phyloP scores from a whole-genome alignment of 1,140 invertebrate genomes.

The Subanguina moxae region DNA sequence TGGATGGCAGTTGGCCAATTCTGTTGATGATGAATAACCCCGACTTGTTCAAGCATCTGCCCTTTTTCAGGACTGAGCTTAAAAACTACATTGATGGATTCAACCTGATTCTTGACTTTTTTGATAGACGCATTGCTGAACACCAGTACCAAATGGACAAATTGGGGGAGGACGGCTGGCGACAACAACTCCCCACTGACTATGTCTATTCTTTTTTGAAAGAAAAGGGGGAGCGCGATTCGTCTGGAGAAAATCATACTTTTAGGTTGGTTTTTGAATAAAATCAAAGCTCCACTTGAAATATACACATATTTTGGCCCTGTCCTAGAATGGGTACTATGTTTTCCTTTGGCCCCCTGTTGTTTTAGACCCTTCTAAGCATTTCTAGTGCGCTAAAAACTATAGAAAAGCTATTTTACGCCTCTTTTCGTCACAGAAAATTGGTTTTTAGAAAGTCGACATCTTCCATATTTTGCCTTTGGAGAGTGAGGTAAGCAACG shows the following conservation, averaged over 20 bases:
- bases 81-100: slow-evolving; percentile 17
- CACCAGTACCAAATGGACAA: slow-evolving; percentile 3
- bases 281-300: no score
- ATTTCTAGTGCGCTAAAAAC: no score
- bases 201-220: slow-evolving; percentile 35
- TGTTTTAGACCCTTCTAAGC: no score
- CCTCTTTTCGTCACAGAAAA: no score
- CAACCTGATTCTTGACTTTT: slow-evolving; percentile 5
- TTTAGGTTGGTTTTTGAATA: slow-evolving; percentile 21
- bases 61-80: slow-evolving; percentile 17
- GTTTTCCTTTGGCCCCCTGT: no score
- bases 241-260: not conserved
- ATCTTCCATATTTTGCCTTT: no score
- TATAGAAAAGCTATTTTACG: no score
- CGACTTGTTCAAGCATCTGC: slow-evolving; percentile 9
- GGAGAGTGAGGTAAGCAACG: no score
- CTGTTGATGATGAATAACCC: slow-evolving; percentile 5
- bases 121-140: slow-evolving; percentile 7
- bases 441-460: no score
- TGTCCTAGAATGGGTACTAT: no score
- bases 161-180: not conserved
- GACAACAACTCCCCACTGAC: slow-evolving; percentile 2
- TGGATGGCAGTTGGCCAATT: not conserved
- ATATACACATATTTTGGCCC: no score
- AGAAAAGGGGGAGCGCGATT: slow-evolving; percentile 16